A percentile compares a stretch with the other conserved stretches of the same genome.
phyloP scores from a whole-genome alignment of 1,140 invertebrate species.

The Cepaea nemoralis region DNA sequence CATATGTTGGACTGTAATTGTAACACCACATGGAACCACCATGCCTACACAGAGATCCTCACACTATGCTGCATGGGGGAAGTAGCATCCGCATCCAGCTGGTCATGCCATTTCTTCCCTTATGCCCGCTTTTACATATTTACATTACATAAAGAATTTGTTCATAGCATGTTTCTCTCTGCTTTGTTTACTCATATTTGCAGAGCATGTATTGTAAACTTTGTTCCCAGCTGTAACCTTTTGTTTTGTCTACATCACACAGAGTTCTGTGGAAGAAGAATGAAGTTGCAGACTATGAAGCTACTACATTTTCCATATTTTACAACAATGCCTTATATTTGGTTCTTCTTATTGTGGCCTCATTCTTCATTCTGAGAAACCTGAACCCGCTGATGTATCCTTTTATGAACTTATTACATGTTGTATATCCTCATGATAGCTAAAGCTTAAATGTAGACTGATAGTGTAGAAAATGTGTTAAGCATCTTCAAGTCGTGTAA shows the following conservation, averaged over 20 bases:
- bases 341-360: slow-evolving; percentile 91
- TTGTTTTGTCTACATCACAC: slow-evolving; percentile 37
- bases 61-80: no score
- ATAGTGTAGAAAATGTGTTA: no score
- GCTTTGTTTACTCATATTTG: background rate
- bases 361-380: slow-evolving; percentile 92
- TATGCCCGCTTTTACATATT: no score
- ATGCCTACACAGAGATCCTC: no score
- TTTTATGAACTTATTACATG: slow-evolving; percentile 44
- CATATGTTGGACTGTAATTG: no score
- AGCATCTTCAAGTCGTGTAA: no score
- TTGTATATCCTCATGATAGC: background rate
- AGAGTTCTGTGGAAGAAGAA: slow-evolving; percentile 95
- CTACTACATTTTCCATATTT: slow-evolving; percentile 98
- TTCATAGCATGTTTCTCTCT: slow-evolving; percentile 14
- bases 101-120: no score
- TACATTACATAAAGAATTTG: no score
- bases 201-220: background rate
- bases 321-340: slow-evolving; percentile 98
- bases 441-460: no score
- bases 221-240: background rate
- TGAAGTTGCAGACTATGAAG: slow-evolving; percentile 99
- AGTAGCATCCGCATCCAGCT: no score
- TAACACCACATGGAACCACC: no score
- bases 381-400: slow-evolving; percentile 88